Base-by-base conservation (phyloP, 2,888 invertebrate species). In the Coecobrya sp. region DNA sequence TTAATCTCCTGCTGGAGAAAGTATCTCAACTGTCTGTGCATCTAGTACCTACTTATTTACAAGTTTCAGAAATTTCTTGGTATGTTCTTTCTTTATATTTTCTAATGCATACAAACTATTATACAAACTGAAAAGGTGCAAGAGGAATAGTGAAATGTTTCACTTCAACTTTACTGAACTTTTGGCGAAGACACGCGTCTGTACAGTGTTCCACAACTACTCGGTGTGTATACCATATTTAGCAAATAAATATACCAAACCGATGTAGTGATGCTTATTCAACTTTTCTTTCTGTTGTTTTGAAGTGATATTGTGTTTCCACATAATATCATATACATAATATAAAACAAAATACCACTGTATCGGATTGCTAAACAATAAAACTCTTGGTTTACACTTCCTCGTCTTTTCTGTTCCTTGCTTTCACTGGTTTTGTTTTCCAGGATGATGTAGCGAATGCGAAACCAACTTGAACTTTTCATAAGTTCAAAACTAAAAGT, bases 391-490 rank as follows among this genome's bases (percentile, higher is more conserved):
- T 73, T 45, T 73, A 73, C 65, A 13, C 73, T 73, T 42, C 19
- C 19, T 73, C 68, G 16, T 68, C 30, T 30, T 11, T 42, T 36
- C 73, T 10, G 8, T n/a, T 70, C 10, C 19, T 19, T 45, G 11
- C 70, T n/a, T 45, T 73, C 42, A 4, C 25, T 22, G 10, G 13
- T 49, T 49, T 76, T 76, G 49, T 62, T 84, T 42, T 86, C 8
- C 8, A n/a, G 1, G 13, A 70, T 73, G 55, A 86, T 76, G 55
- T 42, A 86, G 25, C 70, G 70, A 86, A 86, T 65, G 49, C 55
- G 59, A 73, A 68, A 70, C 27, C 73, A 73, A 55, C 55, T 52
- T 55, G 86, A 86, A 73, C 52, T 55, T 65, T 86, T 73, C 36
- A 70, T 55, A 86, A 73, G 52, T 65, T 42, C 42, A 73, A 25